These are phyloP conservation scores for Melanostoma scalare DNA, from an alignment of 2,888 invertebrate species.

Conservation along the genomic window DNA sequence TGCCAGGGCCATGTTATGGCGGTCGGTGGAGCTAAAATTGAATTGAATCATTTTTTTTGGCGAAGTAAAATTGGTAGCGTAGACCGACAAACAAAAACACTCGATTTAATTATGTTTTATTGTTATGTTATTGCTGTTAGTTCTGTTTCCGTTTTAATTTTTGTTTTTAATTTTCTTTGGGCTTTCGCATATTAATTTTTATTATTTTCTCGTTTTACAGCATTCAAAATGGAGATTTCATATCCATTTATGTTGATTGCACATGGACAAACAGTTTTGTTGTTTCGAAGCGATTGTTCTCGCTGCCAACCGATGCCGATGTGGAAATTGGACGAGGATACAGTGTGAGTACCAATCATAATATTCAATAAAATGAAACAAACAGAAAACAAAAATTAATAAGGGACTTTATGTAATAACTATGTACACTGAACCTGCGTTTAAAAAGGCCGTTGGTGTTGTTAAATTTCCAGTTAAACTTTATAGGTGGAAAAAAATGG, in stretches of 20 bases:
- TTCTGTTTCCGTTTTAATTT: constrained; percentile 55
- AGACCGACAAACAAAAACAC: too few relatives aligned
- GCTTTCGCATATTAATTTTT: constrained; percentile 57
- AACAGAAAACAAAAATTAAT: neutral
- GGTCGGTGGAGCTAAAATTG: neutral
- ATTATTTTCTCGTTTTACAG: constrained; percentile 74
- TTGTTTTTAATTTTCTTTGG: constrained; percentile 32
- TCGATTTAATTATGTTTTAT: constrained; percentile 65
- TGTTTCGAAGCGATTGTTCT: constrained; percentile 81
- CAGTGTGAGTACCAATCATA: constrained; percentile 78
- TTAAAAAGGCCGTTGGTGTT: too few relatives aligned
- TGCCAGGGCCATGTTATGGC: constrained; percentile 48
- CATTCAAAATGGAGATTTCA: constrained; percentile 82
- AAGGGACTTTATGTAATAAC: neutral
- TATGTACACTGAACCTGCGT: too few relatives aligned
- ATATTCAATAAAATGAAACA: constrained; percentile 39
- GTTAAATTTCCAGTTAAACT: too few relatives aligned
- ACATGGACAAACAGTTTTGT: constrained; percentile 82
- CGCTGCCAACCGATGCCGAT: constrained; percentile 80
- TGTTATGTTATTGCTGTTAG: constrained; percentile 57
- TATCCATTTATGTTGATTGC: constrained; percentile 81
- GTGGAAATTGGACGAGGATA: constrained; percentile 81
- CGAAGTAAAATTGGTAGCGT: too few relatives aligned
- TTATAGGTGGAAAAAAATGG: too few relatives aligned
- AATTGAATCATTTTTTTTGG: too few relatives aligned